Conservation (phyloP, 2,113 vertebrate genomes). For the Rhabdornis inornatus region DNA sequence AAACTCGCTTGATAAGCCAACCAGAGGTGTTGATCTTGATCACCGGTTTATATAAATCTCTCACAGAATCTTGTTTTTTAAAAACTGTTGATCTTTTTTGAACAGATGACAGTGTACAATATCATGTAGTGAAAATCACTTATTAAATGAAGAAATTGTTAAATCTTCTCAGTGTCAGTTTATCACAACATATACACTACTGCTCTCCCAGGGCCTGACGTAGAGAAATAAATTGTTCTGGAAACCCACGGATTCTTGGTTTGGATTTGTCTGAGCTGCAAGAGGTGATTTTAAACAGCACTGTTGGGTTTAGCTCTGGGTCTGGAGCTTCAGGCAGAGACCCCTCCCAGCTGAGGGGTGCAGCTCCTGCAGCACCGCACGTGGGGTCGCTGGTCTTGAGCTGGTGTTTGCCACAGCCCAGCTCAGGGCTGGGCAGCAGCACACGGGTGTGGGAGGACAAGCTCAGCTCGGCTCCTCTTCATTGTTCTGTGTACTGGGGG, state of each 20-base stretch:
- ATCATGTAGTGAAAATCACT: slow-evolving; percentile 77
- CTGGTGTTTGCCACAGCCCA: background rate
- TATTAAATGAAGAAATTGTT: slow-evolving; percentile 80
- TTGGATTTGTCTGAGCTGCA: slow-evolving; percentile 54
- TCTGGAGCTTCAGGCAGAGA: background rate
- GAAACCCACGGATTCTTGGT: slow-evolving; percentile 24
- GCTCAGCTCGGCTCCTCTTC: background rate
- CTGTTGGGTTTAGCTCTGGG: background rate
- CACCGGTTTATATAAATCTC: slow-evolving; percentile 71
- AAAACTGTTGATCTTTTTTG: slow-evolving; percentile 75
- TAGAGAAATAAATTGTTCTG: slow-evolving; percentile 70
- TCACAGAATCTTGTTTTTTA: slow-evolving; percentile 74
- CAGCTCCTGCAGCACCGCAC: background rate
- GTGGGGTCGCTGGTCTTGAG: background rate
- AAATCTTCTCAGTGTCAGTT: slow-evolving; percentile 70
- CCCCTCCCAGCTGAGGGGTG: background rate
- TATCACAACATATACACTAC: slow-evolving; percentile 52
- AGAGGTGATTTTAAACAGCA: background rate
- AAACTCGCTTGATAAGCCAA: slow-evolving; percentile 39
- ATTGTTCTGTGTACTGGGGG: background rate
- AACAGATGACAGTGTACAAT: slow-evolving; percentile 76
- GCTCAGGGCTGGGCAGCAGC: background rate
- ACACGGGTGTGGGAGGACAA: rapidly evolving
- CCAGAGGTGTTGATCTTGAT: slow-evolving; percentile 51
- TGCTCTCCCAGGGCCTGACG: slow-evolving; percentile 31